Evolutionary conservation across 2,888 invertebrate species (phyloP).

Genomic region (Deilephila elpenor): DNA sequence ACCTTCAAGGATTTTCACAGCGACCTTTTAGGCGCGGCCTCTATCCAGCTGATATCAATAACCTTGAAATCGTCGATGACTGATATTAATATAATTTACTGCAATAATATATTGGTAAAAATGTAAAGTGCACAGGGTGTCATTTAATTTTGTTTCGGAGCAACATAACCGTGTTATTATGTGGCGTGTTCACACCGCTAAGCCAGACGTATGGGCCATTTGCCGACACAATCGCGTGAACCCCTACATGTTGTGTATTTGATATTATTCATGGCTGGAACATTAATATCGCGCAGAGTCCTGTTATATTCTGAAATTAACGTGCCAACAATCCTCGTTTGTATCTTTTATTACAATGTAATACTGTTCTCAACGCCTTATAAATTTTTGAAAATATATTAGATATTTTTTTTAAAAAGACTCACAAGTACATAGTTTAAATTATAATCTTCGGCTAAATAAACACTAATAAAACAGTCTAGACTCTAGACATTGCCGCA

Average conservation of each 20-base stretch:
- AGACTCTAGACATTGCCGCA: neutral
- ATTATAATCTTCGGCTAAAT: neutral
- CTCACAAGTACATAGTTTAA: neutral
- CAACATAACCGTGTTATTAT: slow-evolving; percentile 70
- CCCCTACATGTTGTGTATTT: slow-evolving; percentile 54
- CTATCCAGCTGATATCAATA: neutral
- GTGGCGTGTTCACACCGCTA: slow-evolving; percentile 76
- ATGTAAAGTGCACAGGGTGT: slow-evolving; percentile 12
- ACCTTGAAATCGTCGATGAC: neutral
- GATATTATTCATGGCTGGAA: slow-evolving; percentile 66
- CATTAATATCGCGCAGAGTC: slow-evolving; percentile 72
- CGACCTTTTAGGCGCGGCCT: no score
- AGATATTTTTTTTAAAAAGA: neutral
- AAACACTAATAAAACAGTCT: neutral
- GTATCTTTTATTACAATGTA: slow-evolving; percentile 8
- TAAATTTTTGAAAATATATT: neutral
- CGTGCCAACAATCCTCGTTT: slow-evolving; percentile 44
- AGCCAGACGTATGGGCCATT: slow-evolving; percentile 80
- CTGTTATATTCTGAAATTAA: slow-evolving; percentile 67
- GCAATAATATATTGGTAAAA: slow-evolving; percentile 1
- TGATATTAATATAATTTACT: neutral
- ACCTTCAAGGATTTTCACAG: no score
- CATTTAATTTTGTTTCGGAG: slow-evolving; percentile 24
- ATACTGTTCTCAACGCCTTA: neutral
- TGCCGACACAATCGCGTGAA: slow-evolving; percentile 71